A percentile compares a stretch with the other conserved stretches of the same genome.
Evolutionary conservation across 2,797 vertebrate genomes (phyloP).

Genomic region (Myiotriccus ornatus): DNA sequence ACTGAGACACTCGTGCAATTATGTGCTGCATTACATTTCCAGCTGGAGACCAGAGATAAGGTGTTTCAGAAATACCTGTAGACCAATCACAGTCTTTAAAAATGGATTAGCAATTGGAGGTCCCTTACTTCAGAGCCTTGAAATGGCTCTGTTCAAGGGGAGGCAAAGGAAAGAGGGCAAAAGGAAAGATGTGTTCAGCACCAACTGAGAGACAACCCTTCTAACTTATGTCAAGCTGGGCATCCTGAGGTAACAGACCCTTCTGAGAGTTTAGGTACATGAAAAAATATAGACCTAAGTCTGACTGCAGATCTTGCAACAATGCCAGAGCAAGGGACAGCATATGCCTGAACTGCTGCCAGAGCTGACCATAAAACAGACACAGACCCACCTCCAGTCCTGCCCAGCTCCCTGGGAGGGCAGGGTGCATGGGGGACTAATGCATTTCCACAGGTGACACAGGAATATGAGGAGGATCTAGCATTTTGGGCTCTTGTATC

Average conservation of each 20-base stretch:
- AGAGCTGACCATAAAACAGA: neutral
- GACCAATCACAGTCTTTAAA: neutral
- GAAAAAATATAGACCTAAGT: neutral
- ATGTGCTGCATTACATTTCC: constrained; percentile 3
- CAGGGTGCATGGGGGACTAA: rapidly evolving
- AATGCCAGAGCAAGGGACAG: neutral
- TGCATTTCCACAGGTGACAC: neutral
- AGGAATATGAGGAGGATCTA: neutral
- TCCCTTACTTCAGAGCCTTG: neutral
- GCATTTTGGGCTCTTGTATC: neutral
- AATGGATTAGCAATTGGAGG: neutral
- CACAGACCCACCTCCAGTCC: neutral
- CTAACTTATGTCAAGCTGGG: neutral
- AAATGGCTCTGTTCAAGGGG: neutral
- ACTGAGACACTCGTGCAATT: constrained; percentile 21
- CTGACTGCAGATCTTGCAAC: neutral
- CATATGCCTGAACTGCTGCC: rapidly evolving
- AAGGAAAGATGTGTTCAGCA: neutral
- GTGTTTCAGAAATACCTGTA: neutral
- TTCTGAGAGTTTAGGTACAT: neutral
- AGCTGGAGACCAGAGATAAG: constrained; percentile 27
- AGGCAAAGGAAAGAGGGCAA: neutral
- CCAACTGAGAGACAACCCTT: neutral
- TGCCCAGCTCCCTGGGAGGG: neutral
- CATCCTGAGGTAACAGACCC: neutral